Evolutionary conservation across 1,140 invertebrate genomes (phyloP).

Genomic region (Acyrthosiphon pisum): DNA sequence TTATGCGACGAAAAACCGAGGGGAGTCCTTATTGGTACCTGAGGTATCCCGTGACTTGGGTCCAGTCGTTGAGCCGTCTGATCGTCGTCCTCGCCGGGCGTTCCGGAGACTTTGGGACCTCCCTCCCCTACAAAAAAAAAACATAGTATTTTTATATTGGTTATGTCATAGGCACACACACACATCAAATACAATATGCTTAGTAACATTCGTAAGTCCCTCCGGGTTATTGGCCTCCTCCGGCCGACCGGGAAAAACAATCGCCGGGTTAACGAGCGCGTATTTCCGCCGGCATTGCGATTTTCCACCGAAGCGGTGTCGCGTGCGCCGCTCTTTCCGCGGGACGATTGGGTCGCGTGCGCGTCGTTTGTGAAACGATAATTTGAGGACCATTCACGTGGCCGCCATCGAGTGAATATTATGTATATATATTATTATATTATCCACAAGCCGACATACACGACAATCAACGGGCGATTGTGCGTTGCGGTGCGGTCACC

Average conservation of each 20-base stretch:
- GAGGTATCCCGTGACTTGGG: not conserved
- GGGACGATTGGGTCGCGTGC: conserved; percentile 29
- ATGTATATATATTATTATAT: not conserved
- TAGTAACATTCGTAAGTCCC: too few species aligned
- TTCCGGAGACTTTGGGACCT: not conserved
- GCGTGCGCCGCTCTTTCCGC: not conserved
- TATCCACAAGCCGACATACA: not conserved
- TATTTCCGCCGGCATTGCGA: not conserved
- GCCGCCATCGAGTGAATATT: not conserved
- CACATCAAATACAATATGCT: not conserved
- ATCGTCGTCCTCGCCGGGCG: not conserved
- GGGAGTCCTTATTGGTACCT: not conserved
- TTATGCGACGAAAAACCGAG: not conserved
- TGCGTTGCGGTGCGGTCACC: not conserved
- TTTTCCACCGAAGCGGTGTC: not conserved
- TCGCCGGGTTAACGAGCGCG: conserved; percentile 28
- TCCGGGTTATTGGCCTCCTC: conserved; percentile 33
- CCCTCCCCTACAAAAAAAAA: too few species aligned
- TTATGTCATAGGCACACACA: not conserved
- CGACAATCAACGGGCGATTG: conserved; percentile 46
- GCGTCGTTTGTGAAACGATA: conserved; percentile 14
- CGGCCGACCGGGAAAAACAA: not conserved
- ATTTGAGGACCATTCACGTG: conserved; percentile 37
- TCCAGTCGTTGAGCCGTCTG: not conserved
- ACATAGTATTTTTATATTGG: not conserved